A percentile compares a stretch with the other conserved stretches of the same genome.
phyloP scores from a whole-genome alignment of 2,888 invertebrate genomes.

The Quadroppia sp. region DNA sequence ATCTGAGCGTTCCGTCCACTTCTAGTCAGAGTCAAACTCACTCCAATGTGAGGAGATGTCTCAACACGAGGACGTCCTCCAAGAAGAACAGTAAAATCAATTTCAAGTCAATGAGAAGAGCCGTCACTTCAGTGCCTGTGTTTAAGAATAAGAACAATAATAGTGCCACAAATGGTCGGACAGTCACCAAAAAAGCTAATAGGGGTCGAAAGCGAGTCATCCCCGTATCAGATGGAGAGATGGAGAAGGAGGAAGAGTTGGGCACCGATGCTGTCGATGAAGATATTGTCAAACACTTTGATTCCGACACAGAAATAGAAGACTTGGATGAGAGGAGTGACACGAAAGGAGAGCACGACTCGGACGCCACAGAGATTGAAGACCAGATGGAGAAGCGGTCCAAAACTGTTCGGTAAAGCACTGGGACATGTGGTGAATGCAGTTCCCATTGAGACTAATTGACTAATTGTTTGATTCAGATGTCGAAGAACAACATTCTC shows the following conservation, averaged over 20 bases:
- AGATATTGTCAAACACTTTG: constrained; percentile 9
- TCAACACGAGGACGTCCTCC: not conserved
- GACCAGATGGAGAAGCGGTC: constrained; percentile 3
- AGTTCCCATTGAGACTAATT: too few relatives aligned
- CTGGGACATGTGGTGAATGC: too few relatives aligned
- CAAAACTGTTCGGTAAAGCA: not conserved
- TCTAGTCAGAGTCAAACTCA: not conserved
- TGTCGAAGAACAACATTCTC: not conserved
- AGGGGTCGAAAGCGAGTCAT: constrained; percentile 23
- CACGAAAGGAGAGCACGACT: not conserved
- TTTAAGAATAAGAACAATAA: too few relatives aligned
- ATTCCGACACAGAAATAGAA: constrained; percentile 38
- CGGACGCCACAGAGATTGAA: constrained; percentile 40
- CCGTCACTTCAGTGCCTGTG: too few relatives aligned
- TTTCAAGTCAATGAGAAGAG: constrained; percentile 7
- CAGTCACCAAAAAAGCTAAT: not conserved
- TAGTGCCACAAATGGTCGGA: not conserved
- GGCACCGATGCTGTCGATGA: constrained; percentile 48
- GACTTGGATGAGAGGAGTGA: constrained; percentile 5
- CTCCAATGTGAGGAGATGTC: not conserved
- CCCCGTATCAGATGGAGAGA: constrained; percentile 31
- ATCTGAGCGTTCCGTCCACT: constrained; percentile 2
- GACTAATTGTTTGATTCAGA: too few relatives aligned
- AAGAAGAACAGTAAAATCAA: not conserved
- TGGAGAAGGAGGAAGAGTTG: constrained; percentile 38